These are phyloP conservation scores for Ceratina japonica DNA, from an alignment of 1,140 invertebrate genomes.

Conservation along the genomic window DNA sequence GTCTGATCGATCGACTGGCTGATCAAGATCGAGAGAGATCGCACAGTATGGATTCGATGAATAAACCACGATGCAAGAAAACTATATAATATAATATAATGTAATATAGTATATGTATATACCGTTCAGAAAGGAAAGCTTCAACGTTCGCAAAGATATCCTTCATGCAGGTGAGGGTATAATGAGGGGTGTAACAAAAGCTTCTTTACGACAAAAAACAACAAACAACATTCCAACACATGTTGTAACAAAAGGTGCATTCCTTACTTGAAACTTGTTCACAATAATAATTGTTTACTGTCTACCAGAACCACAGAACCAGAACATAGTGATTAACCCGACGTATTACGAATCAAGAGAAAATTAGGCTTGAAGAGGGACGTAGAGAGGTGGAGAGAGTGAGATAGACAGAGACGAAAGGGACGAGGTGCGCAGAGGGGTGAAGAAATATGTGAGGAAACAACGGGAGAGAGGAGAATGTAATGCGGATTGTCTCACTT, in stretches of 20 bases:
- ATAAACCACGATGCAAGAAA: conserved; percentile 61
- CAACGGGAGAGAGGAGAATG: conserved; percentile 4
- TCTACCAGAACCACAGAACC: conserved; percentile 39
- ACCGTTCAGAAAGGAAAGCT: conserved; percentile 66
- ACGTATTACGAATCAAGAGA: background rate
- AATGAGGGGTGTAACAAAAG: conserved; percentile 77
- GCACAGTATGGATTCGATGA: conserved; percentile 46
- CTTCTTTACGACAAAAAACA: conserved; percentile 69
- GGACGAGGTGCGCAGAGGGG: background rate
- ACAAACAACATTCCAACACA: conserved; percentile 68
- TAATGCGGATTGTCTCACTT: conserved; percentile 22
- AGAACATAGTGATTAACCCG: background rate
- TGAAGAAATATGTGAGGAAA: conserved; percentile 6
- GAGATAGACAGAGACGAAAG: no score
- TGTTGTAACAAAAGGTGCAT: conserved; percentile 66
- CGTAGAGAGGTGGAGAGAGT: conserved; percentile 5
- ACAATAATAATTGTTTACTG: conserved; percentile 44
- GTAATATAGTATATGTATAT: conserved; percentile 42
- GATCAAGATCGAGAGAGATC: background rate
- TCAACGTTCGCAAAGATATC: conserved; percentile 66
- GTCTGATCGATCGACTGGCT: conserved; percentile 1
- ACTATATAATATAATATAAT: conserved; percentile 34
- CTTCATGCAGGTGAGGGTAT: conserved; percentile 76
- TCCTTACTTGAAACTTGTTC: conserved; percentile 50
- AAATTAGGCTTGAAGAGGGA: background rate